Conservation (phyloP, 2,113 vertebrate genomes). For the Diadophis punctatus region DNA sequence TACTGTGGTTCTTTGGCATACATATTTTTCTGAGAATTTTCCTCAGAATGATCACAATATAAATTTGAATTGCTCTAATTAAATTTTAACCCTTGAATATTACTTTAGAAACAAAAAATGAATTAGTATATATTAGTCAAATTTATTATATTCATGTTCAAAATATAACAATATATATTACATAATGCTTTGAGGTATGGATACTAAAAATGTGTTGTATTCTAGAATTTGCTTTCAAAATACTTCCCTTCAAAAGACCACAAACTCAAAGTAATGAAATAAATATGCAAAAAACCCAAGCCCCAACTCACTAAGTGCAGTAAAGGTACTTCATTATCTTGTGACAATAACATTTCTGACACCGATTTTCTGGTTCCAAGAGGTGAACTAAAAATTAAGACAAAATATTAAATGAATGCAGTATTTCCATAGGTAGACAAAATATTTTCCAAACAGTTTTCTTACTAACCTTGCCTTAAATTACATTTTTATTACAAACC, state of each 20-base stretch:
- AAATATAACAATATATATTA: not conserved
- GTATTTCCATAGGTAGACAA: not conserved
- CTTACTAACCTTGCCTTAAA: not conserved
- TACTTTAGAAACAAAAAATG: not conserved
- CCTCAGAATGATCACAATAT: not conserved
- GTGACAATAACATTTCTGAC: not conserved
- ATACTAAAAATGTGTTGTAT: not conserved
- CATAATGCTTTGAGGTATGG: not conserved
- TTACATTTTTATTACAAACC: not conserved
- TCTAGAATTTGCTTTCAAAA: not conserved
- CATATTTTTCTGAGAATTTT: not conserved
- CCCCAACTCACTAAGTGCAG: constrained; percentile 31
- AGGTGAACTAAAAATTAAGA: constrained; percentile 38
- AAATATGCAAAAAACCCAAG: not conserved
- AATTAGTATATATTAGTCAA: not conserved
- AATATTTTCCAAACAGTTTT: not conserved
- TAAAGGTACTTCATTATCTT: constrained; percentile 18
- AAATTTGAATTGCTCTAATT: not conserved
- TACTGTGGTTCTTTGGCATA: not conserved
- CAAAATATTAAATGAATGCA: not conserved
- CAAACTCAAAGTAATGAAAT: not conserved
- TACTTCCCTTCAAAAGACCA: not conserved
- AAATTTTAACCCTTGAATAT: not conserved
- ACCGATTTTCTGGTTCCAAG: constrained; percentile 29
- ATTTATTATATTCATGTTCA: not conserved